Conservation (phyloP, 1,140 invertebrate species). For the Littorina saxatilis region DNA sequence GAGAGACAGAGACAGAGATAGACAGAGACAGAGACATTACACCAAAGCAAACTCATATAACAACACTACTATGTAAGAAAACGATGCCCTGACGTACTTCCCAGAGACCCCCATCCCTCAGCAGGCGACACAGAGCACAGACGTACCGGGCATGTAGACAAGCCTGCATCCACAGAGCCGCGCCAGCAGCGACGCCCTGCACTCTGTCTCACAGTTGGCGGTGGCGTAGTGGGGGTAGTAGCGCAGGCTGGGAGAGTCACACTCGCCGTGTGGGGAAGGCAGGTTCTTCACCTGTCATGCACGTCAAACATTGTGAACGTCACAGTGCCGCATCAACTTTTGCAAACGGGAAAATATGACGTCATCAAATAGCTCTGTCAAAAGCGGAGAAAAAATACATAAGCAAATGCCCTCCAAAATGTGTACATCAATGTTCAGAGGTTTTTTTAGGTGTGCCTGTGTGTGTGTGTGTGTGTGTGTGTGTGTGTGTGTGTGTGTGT, state of each 20-base stretch:
- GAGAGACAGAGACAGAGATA: background rate
- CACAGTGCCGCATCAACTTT: too few species aligned
- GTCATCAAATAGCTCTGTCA: too few species aligned
- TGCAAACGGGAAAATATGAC: too few species aligned
- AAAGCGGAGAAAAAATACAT: too few species aligned
- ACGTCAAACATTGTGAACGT: too few species aligned
- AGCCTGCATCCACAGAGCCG: constrained; percentile 38
- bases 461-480: background rate
- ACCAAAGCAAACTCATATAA: background rate
- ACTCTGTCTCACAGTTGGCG: constrained; percentile 42
- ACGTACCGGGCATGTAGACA: constrained; percentile 43
- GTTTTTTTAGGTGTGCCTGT: background rate
- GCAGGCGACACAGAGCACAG: background rate
- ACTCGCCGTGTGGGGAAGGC: constrained; percentile 37
- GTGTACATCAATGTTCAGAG: too few species aligned
- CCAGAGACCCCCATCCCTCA: background rate
- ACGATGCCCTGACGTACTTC: background rate
- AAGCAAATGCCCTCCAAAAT: too few species aligned
- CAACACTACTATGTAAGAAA: background rate
- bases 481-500: background rate
- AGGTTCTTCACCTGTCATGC: constrained; percentile 42
- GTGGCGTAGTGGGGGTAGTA: constrained; percentile 35
- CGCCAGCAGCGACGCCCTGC: constrained; percentile 23
- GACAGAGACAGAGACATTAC: constrained; percentile 7
- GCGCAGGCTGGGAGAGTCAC: constrained; percentile 3